Evolutionary conservation across 2,113 vertebrate genomes (phyloP).

Genomic region (Dipodomys ordii): DNA sequence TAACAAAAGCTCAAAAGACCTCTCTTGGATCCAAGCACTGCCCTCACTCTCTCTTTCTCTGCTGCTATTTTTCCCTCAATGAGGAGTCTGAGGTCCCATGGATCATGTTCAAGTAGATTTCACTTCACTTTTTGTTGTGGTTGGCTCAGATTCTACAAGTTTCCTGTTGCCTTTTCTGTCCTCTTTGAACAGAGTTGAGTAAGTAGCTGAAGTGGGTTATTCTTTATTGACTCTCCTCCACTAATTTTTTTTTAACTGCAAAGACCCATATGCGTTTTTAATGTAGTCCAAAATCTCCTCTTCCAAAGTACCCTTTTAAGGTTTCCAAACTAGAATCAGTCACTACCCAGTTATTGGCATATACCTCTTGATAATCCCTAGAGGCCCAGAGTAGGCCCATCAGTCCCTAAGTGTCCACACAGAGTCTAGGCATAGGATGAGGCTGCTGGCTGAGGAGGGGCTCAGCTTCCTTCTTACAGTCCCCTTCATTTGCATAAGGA

Average conservation of each 20-base stretch:
- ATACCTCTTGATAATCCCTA: background rate
- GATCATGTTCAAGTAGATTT: background rate
- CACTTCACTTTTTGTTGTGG: background rate
- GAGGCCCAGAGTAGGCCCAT: background rate
- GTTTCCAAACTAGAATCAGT: background rate
- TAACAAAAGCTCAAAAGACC: background rate
- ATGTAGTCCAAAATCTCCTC: background rate
- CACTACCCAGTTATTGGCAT: background rate
- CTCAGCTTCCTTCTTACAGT: background rate
- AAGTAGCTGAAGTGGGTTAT: background rate
- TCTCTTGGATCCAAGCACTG: no score
- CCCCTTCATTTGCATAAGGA: background rate
- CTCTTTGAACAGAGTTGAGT: background rate
- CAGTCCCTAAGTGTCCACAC: background rate
- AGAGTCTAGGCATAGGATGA: background rate
- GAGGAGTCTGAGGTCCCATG: background rate
- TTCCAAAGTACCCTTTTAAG: background rate
- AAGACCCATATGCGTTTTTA: background rate
- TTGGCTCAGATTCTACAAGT: background rate
- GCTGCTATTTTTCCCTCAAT: background rate
- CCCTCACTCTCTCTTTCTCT: background rate
- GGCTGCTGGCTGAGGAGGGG: no score
- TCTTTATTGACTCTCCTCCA: accelerated
- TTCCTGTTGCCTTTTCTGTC: background rate
- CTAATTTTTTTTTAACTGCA: background rate